A percentile compares a stretch with the other conserved stretches of the same genome.
Evolutionary conservation across 2,113 vertebrate genomes (phyloP).

Genomic region (Coreoperca whiteheadi): DNA sequence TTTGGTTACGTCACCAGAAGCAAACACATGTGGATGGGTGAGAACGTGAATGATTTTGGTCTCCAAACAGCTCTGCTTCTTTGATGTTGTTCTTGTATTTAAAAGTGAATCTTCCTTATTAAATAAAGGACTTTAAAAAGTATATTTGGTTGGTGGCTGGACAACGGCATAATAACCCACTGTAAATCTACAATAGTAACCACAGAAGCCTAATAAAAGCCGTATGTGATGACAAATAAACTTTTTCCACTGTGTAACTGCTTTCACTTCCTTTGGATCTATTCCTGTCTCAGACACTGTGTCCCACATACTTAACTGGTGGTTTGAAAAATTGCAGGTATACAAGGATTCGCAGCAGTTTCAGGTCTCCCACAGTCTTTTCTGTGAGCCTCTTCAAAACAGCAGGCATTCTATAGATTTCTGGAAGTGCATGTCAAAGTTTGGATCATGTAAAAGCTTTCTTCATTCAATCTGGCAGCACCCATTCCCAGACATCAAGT

Average conservation of each 20-base stretch:
- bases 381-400: constrained; percentile 9
- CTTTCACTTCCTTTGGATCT: constrained; percentile 67
- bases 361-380: constrained; percentile 9
- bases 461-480: background rate
- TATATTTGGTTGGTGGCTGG: constrained; percentile 55
- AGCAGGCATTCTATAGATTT: constrained; percentile 1
- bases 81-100: constrained; percentile 46
- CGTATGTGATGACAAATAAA: constrained; percentile 65
- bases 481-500: background rate
- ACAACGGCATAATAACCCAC: constrained; percentile 39
- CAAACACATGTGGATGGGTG: constrained; percentile 20
- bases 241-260: constrained; percentile 67
- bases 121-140: constrained; percentile 30
- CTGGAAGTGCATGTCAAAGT: background rate
- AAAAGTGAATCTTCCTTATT: constrained; percentile 15
- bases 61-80: constrained; percentile 10
- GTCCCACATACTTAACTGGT: constrained; percentile 35
- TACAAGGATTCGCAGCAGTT: background rate
- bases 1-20: constrained; percentile 38
- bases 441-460: background rate
- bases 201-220: constrained; percentile 47
- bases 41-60: constrained; percentile 23
- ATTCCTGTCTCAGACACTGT: constrained; percentile 61
- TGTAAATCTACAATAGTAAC: constrained; percentile 39
- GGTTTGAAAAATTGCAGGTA: constrained; percentile 48